phyloP scores from a whole-genome alignment of 2,888 invertebrate species.

The Petrolisthes cinctipes region DNA sequence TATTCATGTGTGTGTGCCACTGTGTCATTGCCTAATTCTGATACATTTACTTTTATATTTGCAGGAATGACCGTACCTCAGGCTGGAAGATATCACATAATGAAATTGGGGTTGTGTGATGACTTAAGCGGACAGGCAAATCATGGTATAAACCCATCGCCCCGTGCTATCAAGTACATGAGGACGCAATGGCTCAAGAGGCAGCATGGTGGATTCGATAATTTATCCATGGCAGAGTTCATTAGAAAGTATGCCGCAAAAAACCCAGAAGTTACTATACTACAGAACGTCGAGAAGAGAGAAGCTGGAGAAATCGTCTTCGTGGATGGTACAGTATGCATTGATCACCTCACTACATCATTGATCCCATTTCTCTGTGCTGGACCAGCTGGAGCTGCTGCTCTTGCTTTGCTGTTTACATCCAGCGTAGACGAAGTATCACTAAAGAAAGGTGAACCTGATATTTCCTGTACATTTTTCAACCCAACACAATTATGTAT shows the following conservation, averaged over 20 bases:
- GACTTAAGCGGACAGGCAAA: not conserved
- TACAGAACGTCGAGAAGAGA: not conserved
- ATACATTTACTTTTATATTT: not conserved
- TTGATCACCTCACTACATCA: not conserved
- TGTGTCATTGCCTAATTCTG: too few relatives aligned
- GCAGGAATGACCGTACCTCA: not conserved
- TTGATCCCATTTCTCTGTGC: not conserved
- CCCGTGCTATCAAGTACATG: not conserved
- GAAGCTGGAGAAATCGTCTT: not conserved
- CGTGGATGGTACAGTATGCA: not conserved
- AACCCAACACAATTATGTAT: constrained; percentile 7
- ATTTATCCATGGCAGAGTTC: not conserved
- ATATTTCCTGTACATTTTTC: constrained; percentile 2
- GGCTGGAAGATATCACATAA: not conserved
- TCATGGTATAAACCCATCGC: not conserved
- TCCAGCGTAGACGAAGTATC: not conserved
- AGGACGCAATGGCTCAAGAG: not conserved
- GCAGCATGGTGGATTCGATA: not conserved
- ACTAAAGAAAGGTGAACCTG: constrained; percentile 10
- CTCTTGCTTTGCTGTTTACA: constrained; percentile 22
- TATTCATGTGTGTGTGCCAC: not conserved
- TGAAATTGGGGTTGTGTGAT: not conserved
- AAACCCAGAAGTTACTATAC: not conserved
- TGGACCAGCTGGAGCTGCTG: constrained; percentile 12
- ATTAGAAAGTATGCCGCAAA: not conserved